phyloP scores from a whole-genome alignment of 2,113 vertebrate species.

The Campylomormyrus numenius region DNA sequence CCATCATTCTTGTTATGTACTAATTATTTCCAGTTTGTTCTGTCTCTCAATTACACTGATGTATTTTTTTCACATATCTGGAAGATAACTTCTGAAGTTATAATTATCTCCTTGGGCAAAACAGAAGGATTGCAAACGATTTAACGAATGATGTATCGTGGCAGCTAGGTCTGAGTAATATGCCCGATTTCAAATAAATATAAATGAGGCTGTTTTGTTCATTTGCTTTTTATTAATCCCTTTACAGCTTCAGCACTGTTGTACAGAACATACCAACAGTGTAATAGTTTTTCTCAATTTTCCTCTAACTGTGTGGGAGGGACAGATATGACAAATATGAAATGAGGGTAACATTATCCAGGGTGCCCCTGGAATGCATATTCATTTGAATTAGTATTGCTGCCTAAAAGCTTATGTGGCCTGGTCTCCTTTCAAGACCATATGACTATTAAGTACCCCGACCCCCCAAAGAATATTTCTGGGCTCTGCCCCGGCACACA shows the following conservation, averaged over 20 bases:
- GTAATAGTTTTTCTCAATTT: not conserved
- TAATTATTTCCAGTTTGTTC: slow-evolving; percentile 13
- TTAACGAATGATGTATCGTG: slow-evolving; percentile 3
- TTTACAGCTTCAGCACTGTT: not conserved
- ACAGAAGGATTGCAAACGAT: slow-evolving; percentile 7
- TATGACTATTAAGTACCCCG: not conserved
- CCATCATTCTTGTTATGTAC: slow-evolving; percentile 5
- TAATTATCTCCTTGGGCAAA: slow-evolving; percentile 18
- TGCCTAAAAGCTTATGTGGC: not conserved
- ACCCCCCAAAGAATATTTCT: not conserved
- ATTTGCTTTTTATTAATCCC: slow-evolving; percentile 15
- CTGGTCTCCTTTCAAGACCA: not conserved
- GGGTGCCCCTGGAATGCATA: no score
- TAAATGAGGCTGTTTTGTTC: slow-evolving; percentile 8
- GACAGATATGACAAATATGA: not conserved
- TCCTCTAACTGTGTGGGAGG: not conserved
- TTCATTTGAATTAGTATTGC: not conserved
- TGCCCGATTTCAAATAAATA: not conserved
- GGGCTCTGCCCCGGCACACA: not conserved
- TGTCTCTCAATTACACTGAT: not conserved
- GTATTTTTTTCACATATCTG: not conserved
- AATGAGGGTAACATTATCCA: not conserved
- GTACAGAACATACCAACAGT: not conserved
- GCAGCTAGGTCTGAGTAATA: slow-evolving; percentile 8
- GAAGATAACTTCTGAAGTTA: slow-evolving; percentile 12